Conservation (phyloP, 1,140 invertebrate species). For the Colletes gigas region DNA sequence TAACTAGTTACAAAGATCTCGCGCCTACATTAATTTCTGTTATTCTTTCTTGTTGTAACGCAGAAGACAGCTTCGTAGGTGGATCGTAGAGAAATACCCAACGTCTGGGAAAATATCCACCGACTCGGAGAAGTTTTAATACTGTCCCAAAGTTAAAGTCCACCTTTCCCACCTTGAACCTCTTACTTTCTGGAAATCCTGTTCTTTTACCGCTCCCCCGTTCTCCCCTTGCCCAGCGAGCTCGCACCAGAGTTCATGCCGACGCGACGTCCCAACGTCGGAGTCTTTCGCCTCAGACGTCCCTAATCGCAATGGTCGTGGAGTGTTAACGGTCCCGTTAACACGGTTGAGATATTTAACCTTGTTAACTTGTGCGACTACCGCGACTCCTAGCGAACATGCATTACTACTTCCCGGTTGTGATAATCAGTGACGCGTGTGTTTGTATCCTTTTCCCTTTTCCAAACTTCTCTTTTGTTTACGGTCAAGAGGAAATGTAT, state of each 20-base stretch:
- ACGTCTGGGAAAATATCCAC: constrained; percentile 28
- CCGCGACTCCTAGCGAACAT: constrained; percentile 58
- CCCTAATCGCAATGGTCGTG: constrained; percentile 80
- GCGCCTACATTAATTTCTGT: background rate
- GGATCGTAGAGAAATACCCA: constrained; percentile 23
- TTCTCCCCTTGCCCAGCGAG: constrained; percentile 21
- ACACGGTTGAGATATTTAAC: constrained; percentile 81
- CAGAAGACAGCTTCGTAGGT: background rate
- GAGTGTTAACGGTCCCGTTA: constrained; percentile 81
- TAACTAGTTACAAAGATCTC: background rate
- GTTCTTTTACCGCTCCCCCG: constrained; percentile 10
- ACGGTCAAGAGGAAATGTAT: background rate
- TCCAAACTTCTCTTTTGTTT: background rate
- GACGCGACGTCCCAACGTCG: constrained; percentile 27
- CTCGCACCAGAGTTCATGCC: constrained; percentile 21
- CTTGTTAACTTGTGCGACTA: constrained; percentile 78
- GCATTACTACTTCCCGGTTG: constrained; percentile 58
- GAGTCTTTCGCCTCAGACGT: constrained; percentile 70
- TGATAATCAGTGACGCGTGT: constrained; percentile 11
- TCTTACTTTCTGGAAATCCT: constrained; percentile 51
- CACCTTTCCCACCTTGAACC: constrained; percentile 60
- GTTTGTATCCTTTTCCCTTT: background rate
- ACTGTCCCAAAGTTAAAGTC: constrained; percentile 59
- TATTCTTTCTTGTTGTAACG: background rate
- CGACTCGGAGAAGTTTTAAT: constrained; percentile 59